These are phyloP conservation scores for Zoanthus sansibaricus DNA, from an alignment of 92 coral and sea anemone genomes.

Conservation along the genomic window DNA sequence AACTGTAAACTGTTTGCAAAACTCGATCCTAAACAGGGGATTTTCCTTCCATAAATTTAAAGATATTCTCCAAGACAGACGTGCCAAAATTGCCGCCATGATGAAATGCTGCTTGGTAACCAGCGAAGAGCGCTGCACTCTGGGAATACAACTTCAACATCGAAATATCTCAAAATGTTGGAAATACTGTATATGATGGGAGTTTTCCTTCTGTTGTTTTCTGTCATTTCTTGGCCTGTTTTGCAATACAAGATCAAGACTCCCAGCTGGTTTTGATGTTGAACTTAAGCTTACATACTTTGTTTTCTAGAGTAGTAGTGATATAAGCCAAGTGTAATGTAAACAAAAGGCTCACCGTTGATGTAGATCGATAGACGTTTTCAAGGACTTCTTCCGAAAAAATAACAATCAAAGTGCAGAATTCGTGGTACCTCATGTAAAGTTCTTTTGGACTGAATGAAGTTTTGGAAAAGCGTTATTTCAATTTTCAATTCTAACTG, in stretches of 20 bases:
- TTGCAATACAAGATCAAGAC: conserved; percentile 7
- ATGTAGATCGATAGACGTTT: too few species aligned
- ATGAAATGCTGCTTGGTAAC: conserved; percentile 37
- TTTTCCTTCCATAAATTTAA: conserved; percentile 21
- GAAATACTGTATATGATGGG: conserved; percentile 1
- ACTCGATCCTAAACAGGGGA: background rate
- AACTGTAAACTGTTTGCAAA: background rate
- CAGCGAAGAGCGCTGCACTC: conserved; percentile 18
- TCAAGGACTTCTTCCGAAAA: background rate
- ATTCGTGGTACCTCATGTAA: background rate
- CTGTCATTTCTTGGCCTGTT: conserved; percentile 37
- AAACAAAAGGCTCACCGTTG: background rate
- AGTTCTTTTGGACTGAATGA: background rate
- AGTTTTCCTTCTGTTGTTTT: conserved; percentile 10
- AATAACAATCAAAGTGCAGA: background rate
- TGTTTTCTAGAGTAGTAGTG: background rate
- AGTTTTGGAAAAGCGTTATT: background rate
- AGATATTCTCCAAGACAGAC: conserved; percentile 14
- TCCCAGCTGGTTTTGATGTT: conserved; percentile 6
- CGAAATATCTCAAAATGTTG: conserved; percentile 8
- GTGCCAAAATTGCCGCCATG: conserved; percentile 64
- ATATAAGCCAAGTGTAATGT: conserved; percentile 33
- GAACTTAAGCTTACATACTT: background rate
- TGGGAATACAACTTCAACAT: background rate
- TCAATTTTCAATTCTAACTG: background rate